Conservation (phyloP, 2,888 invertebrate genomes). For the Chelonus formosanus region DNA sequence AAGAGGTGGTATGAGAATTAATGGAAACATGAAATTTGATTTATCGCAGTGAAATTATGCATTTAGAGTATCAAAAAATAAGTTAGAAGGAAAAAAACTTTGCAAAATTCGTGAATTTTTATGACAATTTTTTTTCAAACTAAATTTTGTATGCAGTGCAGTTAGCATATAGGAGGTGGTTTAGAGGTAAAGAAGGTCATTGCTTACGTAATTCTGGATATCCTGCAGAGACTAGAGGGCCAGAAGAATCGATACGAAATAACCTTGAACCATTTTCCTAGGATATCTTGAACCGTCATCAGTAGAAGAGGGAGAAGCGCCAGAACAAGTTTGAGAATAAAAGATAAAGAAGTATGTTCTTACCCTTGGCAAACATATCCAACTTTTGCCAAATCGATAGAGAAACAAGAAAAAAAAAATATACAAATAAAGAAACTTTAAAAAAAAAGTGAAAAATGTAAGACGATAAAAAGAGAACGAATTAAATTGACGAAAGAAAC, state of each 20-base stretch:
- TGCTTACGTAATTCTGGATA: constrained; percentile 44
- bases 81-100: too few relatives aligned
- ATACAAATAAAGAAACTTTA: neutral
- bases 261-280: constrained; percentile 58
- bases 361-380: constrained; percentile 35
- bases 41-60: too few relatives aligned
- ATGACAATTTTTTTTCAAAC: too few relatives aligned
- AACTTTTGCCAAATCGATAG: constrained; percentile 16
- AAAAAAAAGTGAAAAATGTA: too few relatives aligned
- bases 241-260: constrained; percentile 52
- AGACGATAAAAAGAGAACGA: too few relatives aligned
- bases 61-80: too few relatives aligned
- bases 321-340: constrained; percentile 10
- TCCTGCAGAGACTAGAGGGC: constrained; percentile 39
- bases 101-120: too few relatives aligned
- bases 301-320: constrained; percentile 8
- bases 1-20: too few relatives aligned
- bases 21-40: too few relatives aligned
- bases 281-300: constrained; percentile 35
- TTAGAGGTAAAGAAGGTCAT: constrained; percentile 15
- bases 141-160: too few relatives aligned
- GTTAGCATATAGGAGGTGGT: too few relatives aligned
- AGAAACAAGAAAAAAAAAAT: constrained; percentile 15
- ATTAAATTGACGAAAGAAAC: too few relatives aligned
- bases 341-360: constrained; percentile 36